A percentile compares a stretch with the other conserved stretches of the same genome.
Evolutionary conservation across 2,113 vertebrate genomes (phyloP).

Genomic region (Amphiprion percula): DNA sequence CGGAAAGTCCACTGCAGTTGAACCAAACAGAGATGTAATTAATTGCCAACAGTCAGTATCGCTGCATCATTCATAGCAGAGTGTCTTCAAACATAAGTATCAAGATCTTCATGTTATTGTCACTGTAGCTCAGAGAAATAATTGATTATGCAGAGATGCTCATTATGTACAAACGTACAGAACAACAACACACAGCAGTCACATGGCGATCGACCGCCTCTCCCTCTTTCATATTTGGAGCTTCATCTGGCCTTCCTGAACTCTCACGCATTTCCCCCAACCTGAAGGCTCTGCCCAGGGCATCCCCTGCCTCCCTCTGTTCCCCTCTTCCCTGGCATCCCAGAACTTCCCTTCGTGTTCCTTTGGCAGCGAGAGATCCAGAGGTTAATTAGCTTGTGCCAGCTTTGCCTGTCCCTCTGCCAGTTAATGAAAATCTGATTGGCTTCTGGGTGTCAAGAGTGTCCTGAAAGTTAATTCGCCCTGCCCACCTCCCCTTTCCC

Average conservation of each 20-base stretch:
- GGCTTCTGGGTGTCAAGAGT: constrained; percentile 87
- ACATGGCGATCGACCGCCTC: constrained; percentile 12
- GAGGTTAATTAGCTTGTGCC: constrained; percentile 87
- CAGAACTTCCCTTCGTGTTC: constrained; percentile 69
- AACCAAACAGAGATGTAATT: constrained; percentile 4
- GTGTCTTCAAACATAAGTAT: constrained; percentile 16
- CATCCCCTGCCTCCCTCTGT: constrained; percentile 63
- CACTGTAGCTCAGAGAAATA: not conserved
- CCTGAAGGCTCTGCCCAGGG: constrained; percentile 74
- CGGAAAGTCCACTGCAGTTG: constrained; percentile 10
- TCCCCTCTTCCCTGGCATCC: constrained; percentile 70
- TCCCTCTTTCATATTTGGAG: constrained; percentile 38
- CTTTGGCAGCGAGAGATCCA: constrained; percentile 78
- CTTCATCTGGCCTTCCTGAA: constrained; percentile 46
- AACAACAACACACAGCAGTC: not conserved
- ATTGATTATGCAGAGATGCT: constrained; percentile 24
- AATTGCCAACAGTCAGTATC: not conserved
- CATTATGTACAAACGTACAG: not conserved
- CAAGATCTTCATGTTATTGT: constrained; percentile 4
- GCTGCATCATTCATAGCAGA: constrained; percentile 8
- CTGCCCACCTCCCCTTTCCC: constrained; percentile 69
- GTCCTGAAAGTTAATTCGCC: constrained; percentile 87
- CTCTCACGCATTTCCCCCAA: constrained; percentile 60
- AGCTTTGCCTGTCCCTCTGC: constrained; percentile 84
- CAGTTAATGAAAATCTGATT: constrained; percentile 89